A percentile compares a stretch with the other conserved stretches of the same genome.
Conservation (phyloP, 2,797 vertebrate genomes). For the Graptemys geographica region DNA sequence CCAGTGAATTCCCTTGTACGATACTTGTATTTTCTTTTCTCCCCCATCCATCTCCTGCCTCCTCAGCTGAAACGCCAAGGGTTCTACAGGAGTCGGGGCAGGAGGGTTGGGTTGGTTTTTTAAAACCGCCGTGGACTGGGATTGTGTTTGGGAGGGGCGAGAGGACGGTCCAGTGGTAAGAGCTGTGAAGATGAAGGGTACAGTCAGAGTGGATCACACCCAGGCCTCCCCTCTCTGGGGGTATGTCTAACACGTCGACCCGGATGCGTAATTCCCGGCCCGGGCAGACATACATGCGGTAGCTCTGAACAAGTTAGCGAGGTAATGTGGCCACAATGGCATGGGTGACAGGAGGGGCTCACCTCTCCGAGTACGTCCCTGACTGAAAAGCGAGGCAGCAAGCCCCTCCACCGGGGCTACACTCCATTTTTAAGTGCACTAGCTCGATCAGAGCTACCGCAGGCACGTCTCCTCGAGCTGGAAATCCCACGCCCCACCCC, state of each 20-base stretch:
- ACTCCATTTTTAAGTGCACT: neutral
- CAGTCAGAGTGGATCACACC: neutral
- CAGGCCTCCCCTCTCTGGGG: neutral
- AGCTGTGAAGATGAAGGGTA: neutral
- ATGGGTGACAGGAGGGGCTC: neutral
- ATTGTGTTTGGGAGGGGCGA: neutral
- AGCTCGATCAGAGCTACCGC: neutral
- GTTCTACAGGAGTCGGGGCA: neutral
- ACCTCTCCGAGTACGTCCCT: neutral
- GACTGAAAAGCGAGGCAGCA: neutral
- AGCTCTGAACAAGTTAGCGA: no score
- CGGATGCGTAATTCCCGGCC: neutral
- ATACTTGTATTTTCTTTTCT: neutral
- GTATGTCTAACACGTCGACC: neutral
- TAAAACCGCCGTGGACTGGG: neutral
- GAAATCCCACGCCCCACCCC: neutral
- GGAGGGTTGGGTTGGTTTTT: neutral
- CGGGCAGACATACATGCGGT: neutral
- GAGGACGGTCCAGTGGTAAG: neutral
- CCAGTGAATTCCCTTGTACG: neutral
- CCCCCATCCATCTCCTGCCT: neutral
- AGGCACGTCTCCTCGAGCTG: neutral
- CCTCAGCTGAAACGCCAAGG: neutral
- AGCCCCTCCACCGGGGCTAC: rapidly evolving
- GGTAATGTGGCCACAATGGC: neutral